A percentile compares a stretch with the other conserved stretches of the same genome.
phyloP scores from a whole-genome alignment of 2,113 vertebrate species.

The Saccopteryx bilineata region DNA sequence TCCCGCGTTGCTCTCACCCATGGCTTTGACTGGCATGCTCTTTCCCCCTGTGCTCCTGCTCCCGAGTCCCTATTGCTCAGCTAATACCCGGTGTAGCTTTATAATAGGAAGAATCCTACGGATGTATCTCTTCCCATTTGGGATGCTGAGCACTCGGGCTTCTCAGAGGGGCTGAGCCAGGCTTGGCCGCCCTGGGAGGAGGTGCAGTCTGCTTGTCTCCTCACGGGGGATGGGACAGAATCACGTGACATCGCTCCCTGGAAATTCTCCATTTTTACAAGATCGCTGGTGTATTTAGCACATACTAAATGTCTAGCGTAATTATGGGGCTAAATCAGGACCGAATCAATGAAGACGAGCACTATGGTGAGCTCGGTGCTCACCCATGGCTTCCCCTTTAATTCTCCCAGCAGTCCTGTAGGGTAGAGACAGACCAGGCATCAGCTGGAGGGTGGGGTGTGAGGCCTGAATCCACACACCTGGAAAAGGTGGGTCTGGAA shows the following conservation, averaged over 20 bases:
- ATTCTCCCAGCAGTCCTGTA: neutral
- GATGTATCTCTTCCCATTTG: neutral
- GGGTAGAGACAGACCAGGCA: neutral
- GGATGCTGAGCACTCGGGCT: too few species aligned
- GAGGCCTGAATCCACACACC: neutral
- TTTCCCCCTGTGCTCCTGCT: neutral
- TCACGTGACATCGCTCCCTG: neutral
- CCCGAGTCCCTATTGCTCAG: too few species aligned
- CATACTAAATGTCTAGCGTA: neutral
- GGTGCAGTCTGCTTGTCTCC: too few species aligned
- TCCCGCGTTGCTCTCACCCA: neutral
- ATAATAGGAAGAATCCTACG: neutral
- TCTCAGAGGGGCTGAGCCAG: neutral
- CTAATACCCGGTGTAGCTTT: neutral
- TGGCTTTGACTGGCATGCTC: neutral
- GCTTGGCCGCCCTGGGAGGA: neutral
- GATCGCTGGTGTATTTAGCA: neutral
- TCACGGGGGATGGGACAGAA: neutral
- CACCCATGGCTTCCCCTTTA: neutral
- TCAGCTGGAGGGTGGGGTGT: neutral
- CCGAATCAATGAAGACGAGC: neutral
- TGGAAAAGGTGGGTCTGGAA: neutral
- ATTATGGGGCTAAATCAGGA: neutral
- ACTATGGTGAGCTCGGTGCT: rapidly evolving
- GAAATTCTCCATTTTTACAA: neutral